A percentile compares a stretch with the other conserved stretches of the same genome.
phyloP scores from a whole-genome alignment of 2,888 invertebrate species.

The Ditula angustiorana region DNA sequence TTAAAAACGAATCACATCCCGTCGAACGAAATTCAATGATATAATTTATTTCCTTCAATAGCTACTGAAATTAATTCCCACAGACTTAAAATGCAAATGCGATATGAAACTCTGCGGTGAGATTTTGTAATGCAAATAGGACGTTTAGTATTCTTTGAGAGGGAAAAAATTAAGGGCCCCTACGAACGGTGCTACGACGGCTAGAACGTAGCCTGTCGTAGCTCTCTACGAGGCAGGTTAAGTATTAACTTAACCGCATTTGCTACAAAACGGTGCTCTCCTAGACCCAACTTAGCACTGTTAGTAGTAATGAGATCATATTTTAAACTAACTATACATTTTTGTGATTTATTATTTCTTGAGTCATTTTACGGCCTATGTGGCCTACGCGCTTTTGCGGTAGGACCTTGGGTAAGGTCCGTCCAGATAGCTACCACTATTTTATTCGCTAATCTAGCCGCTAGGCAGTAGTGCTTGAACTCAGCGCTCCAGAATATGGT shows the following conservation, averaged over 20 bases:
- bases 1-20: not conserved
- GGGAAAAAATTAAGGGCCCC: slow-evolving; percentile 4
- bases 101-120: slow-evolving; percentile 6
- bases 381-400: too few species aligned
- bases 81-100: slow-evolving; percentile 14
- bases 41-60: slow-evolving; percentile 7
- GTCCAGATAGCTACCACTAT: too few species aligned
- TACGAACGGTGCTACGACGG: slow-evolving; percentile 3
- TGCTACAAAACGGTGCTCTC: too few species aligned
- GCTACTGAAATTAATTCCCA: slow-evolving; percentile 4
- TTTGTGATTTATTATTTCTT: too few species aligned
- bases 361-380: too few species aligned
- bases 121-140: slow-evolving; percentile 31
- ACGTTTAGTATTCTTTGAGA: slow-evolving; percentile 11
- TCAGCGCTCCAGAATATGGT: too few species aligned
- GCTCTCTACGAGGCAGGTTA: not conserved
- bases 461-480: too few species aligned
- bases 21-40: not conserved
- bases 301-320: too few species aligned
- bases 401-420: too few species aligned
- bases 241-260: not conserved
- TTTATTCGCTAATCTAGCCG: too few species aligned
- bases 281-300: too few species aligned
- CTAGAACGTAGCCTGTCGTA: not conserved
- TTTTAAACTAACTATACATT: too few species aligned